Evolutionary conservation across 2,113 vertebrate species (phyloP).

Genomic region (Cranoglanis bouderius): DNA sequence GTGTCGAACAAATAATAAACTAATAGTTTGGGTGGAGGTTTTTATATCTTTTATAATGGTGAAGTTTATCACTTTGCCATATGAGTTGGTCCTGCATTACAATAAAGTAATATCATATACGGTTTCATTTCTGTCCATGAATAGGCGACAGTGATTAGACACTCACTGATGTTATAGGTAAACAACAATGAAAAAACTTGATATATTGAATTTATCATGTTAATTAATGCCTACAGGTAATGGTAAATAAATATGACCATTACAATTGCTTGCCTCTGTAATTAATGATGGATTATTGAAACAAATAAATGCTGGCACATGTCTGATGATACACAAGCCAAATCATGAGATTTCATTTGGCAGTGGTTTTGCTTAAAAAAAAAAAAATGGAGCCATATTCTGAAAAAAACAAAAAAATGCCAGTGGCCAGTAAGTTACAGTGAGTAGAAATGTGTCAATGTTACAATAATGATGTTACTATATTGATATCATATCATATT

Average conservation of each 20-base stretch:
- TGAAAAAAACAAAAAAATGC: too few relatives aligned
- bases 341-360: background rate
- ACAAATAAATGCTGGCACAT: background rate
- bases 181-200: background rate
- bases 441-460: background rate
- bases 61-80: background rate
- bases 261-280: background rate
- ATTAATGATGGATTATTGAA: background rate
- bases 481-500: background rate
- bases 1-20: background rate
- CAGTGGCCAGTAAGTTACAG: background rate
- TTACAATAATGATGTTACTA: background rate
- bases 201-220: background rate
- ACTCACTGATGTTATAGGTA: background rate
- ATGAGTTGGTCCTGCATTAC: background rate
- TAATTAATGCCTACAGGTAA: background rate
- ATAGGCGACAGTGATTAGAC: background rate
- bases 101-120: background rate
- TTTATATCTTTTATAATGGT: background rate
- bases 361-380: background rate
- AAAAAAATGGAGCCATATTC: background rate
- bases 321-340: background rate
- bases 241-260: background rate
- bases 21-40: background rate
- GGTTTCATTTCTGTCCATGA: background rate